A percentile compares a stretch with the other conserved stretches of the same genome.
phyloP scores from a whole-genome alignment of 2,113 vertebrate genomes.

The Tachysurus fulvidraco region DNA sequence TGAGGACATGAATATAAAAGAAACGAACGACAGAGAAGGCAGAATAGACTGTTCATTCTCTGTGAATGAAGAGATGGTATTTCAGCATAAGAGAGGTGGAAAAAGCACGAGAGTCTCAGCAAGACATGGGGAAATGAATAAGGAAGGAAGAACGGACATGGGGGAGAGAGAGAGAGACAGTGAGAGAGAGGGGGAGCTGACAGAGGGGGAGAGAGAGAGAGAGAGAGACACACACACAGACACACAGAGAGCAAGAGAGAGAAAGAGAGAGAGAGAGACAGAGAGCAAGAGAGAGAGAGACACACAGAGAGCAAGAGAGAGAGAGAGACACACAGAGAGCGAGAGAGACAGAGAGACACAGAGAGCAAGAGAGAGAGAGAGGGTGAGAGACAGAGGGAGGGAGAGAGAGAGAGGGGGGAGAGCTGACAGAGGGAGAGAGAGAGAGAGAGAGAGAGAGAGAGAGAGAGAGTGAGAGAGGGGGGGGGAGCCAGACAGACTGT shows the following conservation, averaged over 20 bases:
- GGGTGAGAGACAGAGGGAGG: conserved; percentile 66
- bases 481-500: not conserved
- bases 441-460: conserved; percentile 60
- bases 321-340: conserved; percentile 66
- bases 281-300: not conserved
- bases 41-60: not conserved
- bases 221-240: too few relatives aligned
- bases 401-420: not conserved
- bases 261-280: conserved; percentile 29
- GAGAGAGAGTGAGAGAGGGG: conserved; percentile 47
- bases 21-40: not conserved
- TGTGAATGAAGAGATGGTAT: not conserved
- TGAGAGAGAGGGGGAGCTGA: too few relatives aligned
- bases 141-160: too few relatives aligned
- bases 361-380: not conserved
- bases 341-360: conserved; percentile 52
- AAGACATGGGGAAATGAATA: too few relatives aligned
- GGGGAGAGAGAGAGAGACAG: not conserved
- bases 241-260: too few relatives aligned
- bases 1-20: not conserved
- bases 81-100: not conserved
- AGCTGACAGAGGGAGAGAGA: not conserved
- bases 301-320: not conserved
- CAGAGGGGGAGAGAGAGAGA: conserved; percentile 65
- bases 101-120: not conserved